Percentiles rank a stretch among this genome's conserved stretches.
Conservation (phyloP, 92 coral and sea anemone species). For the Virgularia gustaviana region DNA sequence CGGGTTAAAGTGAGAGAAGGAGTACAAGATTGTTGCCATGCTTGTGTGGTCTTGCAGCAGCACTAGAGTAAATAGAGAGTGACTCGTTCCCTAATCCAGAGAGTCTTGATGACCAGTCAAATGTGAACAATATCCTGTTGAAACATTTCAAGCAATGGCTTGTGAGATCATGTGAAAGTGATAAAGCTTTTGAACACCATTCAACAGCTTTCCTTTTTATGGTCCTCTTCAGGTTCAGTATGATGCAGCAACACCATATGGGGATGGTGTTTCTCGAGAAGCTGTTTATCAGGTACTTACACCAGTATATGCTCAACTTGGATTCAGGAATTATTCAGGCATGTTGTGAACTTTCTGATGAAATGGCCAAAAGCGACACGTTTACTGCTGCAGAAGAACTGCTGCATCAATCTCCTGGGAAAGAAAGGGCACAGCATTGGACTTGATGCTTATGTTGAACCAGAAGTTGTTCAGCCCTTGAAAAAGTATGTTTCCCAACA, state of each 20-base stretch:
- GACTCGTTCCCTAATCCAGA: neutral
- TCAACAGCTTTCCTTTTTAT: conserved; percentile 1
- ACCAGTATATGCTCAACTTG: conserved; percentile 33
- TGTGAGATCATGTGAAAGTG: neutral
- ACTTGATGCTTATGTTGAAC: conserved; percentile 31
- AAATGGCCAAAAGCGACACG: conserved; percentile 10
- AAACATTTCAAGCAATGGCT: neutral
- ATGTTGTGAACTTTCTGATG: conserved; percentile 3
- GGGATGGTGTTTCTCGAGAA: conserved; percentile 21
- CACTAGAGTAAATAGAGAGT: neutral
- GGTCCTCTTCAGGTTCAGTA: neutral
- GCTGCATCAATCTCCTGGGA: conserved; percentile 27
- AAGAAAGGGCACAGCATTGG: conserved; percentile 34
- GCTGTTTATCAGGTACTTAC: conserved; percentile 11
- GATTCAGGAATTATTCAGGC: conserved; percentile 19
- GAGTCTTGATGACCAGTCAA: neutral
- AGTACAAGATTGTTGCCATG: neutral
- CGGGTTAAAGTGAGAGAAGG: conserved; percentile 8
- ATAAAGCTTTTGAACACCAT: conserved; percentile 18
- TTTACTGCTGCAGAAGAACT: conserved; percentile 17
- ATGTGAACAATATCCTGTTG: neutral
- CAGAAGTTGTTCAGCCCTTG: conserved; percentile 30
- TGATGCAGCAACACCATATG: conserved; percentile 9
- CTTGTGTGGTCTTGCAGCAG: conserved; percentile 14
- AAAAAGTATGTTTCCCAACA: conserved; percentile 30